Conservation (phyloP, 2,888 invertebrate genomes). For the Drosophila infuscata region DNA sequence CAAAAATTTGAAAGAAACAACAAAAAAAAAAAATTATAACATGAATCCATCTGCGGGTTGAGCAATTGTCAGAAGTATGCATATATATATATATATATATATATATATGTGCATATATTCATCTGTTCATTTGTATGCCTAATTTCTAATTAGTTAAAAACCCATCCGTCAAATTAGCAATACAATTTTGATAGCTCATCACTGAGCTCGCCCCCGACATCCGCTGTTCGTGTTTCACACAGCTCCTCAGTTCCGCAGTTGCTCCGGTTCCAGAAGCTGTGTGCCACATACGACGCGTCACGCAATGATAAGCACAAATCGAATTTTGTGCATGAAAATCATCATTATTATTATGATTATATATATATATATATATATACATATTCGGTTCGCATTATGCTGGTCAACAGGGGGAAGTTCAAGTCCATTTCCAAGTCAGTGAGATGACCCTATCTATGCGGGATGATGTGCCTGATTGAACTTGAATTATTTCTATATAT, state of each 20-base stretch:
- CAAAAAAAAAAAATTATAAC: neutral
- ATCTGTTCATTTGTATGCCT: constrained; percentile 20
- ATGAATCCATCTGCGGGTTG: constrained; percentile 37
- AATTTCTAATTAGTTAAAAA: constrained; percentile 60
- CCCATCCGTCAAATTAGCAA: constrained; percentile 55
- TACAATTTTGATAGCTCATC: constrained; percentile 62
- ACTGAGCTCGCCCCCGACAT: constrained; percentile 42
- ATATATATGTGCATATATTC: neutral
- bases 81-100: neutral
- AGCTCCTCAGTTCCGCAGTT: constrained; percentile 5
- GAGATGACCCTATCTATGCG: constrained; percentile 36
- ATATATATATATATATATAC: constrained; percentile 11
- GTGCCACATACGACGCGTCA: constrained; percentile 44
- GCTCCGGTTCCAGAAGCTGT: constrained; percentile 10
- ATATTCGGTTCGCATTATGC: constrained; percentile 44
- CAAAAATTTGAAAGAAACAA: constrained; percentile 10
- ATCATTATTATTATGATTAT: constrained; percentile 52
- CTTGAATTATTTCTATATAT: constrained; percentile 4
- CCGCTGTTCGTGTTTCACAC: constrained; percentile 4
- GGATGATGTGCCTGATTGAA: constrained; percentile 39
- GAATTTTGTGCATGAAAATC: constrained; percentile 72
- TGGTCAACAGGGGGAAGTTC: constrained; percentile 50
- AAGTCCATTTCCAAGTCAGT: constrained; percentile 14
- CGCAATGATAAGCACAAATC: constrained; percentile 77
- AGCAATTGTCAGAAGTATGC: constrained; percentile 6